Evolutionary conservation across 2,888 invertebrate genomes (phyloP), one percentile per base, ranked within the genome.

Genomic region (Tiphia femorata): DNA sequence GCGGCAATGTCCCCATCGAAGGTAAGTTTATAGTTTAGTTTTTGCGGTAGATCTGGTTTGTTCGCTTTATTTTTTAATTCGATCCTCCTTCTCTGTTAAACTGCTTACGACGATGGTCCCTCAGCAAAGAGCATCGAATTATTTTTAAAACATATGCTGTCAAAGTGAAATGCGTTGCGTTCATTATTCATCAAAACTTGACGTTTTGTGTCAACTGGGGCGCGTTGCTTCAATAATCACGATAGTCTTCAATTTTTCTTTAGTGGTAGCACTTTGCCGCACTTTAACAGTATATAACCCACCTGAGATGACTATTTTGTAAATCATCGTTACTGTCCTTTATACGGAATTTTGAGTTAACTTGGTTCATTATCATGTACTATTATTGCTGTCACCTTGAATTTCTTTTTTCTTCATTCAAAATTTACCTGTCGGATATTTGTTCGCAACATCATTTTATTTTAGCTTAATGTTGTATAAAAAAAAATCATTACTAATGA

Each of bases 1-100:
- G 89, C 90, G 86, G 88, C 89, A 86, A 87, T 90, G 88, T 90
- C 90, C 84, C 90, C 91, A 85, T 90, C 90, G 82, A 89, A 91
- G 88, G 90, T 91, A 84, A 86, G 88, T 86, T 67, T 17, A 44
- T 38, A 41, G n/a, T 3, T 14, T 14, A 12, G 12, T 8, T 14
- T 7, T 14, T 2, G 14, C 33, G 12, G n/a, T 33, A n/a, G n/a
- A 33, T n/a, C 12, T 4, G 33, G 14, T 3, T 33, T 33, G 12
- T 33, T 33, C n/a, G n/a, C n/a, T n/a, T 1, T 29, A 7, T 12
- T 33, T 7, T 38, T 41, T 19, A 35, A 29, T 6, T n/a, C 12
- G 5, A 21, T 14, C 33, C 3, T 33, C 4, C n/a, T 4, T n/a
- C 12, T 5, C 5, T 19, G 20, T 5, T 8, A 19, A 40, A 19